These are phyloP conservation scores for Netelia inedita DNA, from an alignment of 2,888 invertebrate genomes.

Conservation along the genomic window DNA sequence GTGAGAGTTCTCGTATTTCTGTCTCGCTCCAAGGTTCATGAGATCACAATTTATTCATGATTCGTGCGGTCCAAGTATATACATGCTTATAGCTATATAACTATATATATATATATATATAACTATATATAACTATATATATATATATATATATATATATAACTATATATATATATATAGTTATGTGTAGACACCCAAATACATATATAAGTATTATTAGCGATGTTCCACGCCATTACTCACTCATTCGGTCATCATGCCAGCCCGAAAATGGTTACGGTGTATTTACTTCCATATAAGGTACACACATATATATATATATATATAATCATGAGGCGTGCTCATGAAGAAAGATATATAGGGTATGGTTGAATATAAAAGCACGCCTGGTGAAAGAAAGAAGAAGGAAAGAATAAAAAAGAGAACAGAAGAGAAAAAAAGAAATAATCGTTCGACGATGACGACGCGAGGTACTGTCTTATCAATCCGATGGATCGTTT, in stretches of 20 bases:
- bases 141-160: neutral
- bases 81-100: neutral
- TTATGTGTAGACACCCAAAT: neutral
- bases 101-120: conserved; percentile 2
- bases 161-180: neutral
- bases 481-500: conserved; percentile 16
- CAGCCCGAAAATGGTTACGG: conserved; percentile 19
- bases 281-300: no score
- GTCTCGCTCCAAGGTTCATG: neutral
- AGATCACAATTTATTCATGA: conserved; percentile 48
- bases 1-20: conserved; percentile 26
- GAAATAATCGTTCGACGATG: conserved; percentile 38
- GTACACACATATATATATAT: neutral
- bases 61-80: conserved; percentile 29
- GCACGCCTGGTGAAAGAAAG: neutral
- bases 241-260: conserved; percentile 1
- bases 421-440: neutral
- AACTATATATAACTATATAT: neutral
- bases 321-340: conserved; percentile 43
- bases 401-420: neutral
- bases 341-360: neutral
- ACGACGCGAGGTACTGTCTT: conserved; percentile 34
- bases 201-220: conserved; percentile 1
- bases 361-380: neutral
- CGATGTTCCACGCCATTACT: neutral